Conservation (phyloP, 2,888 invertebrate species). For the Dicycla oo region DNA sequence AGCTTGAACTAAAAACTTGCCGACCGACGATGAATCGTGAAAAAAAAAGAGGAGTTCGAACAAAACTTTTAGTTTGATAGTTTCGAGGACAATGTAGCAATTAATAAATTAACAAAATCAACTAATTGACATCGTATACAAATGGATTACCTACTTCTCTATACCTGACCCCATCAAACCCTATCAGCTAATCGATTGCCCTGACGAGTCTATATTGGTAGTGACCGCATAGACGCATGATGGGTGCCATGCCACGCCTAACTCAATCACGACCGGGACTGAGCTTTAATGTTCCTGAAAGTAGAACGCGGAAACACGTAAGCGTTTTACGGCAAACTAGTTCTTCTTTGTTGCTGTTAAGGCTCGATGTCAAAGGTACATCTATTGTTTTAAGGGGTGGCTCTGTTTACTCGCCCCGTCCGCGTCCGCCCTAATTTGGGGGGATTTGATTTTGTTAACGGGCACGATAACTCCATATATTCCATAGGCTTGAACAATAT, state of each 20-base stretch:
- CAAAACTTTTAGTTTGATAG: background rate
- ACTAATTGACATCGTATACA: conserved; percentile 23
- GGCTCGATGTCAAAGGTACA: conserved; percentile 62
- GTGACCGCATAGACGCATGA: conserved; percentile 79
- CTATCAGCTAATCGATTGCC: conserved; percentile 74
- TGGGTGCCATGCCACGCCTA: conserved; percentile 85
- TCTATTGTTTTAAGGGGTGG: conserved; percentile 73
- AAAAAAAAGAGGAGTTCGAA: conserved; percentile 7
- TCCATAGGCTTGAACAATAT: conserved; percentile 34
- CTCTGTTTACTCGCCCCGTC: conserved; percentile 74
- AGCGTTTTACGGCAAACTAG: conserved; percentile 69
- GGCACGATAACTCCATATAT: conserved; percentile 56
- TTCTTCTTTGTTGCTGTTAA: conserved; percentile 65
- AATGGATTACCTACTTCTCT: conserved; percentile 58
- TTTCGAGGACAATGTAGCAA: background rate
- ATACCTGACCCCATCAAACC: conserved; percentile 67
- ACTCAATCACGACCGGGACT: conserved; percentile 82
- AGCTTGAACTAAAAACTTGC: conserved; percentile 17
- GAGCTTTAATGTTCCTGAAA: conserved; percentile 84
- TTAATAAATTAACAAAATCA: conserved; percentile 29
- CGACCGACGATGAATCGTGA: conserved; percentile 7
- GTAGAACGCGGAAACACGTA: conserved; percentile 79
- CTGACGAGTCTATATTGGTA: conserved; percentile 73
- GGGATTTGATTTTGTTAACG: conserved; percentile 72
- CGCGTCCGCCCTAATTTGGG: conserved; percentile 74